Conservation (phyloP, 2,888 invertebrate species). For the Zygothrica quintamaculata region DNA sequence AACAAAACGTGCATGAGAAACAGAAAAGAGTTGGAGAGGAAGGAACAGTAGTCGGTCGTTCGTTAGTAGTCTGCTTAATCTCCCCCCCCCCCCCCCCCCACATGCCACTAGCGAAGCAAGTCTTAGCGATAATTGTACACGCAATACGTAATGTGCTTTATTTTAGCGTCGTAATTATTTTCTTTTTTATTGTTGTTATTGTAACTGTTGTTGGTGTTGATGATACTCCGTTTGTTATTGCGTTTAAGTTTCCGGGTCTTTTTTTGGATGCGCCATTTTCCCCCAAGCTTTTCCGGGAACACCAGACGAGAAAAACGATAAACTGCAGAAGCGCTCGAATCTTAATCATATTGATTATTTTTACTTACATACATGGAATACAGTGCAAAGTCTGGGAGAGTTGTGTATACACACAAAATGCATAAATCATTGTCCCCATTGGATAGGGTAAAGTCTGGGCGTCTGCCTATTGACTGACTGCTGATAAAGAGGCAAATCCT, state of each 20-base stretch:
- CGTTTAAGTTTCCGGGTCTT: constrained; percentile 55
- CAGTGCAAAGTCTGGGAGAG: constrained; percentile 1
- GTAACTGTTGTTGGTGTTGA: too few species aligned
- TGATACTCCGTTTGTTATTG: constrained; percentile 22
- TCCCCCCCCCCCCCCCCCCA: too few species aligned
- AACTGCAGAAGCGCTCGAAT: constrained; percentile 37
- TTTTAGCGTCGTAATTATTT: constrained; percentile 54
- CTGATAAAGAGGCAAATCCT: constrained; percentile 56
- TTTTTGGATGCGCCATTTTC: constrained; percentile 65
- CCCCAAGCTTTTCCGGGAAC: constrained; percentile 52
- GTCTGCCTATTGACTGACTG: constrained; percentile 18
- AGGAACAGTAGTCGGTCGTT: constrained; percentile 9
- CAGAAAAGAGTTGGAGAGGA: constrained; percentile 19
- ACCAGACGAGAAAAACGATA: constrained; percentile 35
- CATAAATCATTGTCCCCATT: constrained; percentile 24
- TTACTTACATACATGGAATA: too few species aligned
- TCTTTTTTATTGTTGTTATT: too few species aligned
- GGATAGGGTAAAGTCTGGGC: constrained; percentile 9
- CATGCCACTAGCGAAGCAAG: too few species aligned
- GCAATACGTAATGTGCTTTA: constrained; percentile 59
- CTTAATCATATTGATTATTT: constrained; percentile 51
- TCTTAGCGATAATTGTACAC: constrained; percentile 48
- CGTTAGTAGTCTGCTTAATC: too few species aligned
- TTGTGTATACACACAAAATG: not conserved
- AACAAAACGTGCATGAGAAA: constrained; percentile 5